Conservation (phyloP, 2,113 vertebrate species). For the Sander vitreus region DNA sequence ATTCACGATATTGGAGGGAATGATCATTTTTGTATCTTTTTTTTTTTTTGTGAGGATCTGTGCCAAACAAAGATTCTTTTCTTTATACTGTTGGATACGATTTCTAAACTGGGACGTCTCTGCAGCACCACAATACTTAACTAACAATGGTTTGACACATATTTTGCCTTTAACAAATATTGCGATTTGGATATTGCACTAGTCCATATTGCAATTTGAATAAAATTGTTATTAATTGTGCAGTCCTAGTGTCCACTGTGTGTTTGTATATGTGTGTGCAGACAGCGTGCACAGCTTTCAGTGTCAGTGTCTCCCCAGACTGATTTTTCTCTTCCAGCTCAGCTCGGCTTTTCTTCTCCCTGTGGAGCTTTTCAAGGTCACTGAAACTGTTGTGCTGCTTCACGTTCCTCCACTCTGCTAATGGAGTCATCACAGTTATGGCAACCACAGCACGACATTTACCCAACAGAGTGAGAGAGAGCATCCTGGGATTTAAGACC, state of each 20-base stretch:
- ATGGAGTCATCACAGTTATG: constrained; percentile 36
- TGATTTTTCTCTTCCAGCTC: constrained; percentile 19
- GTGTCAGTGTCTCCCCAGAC: not conserved
- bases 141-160: too few species aligned
- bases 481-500: constrained; percentile 31
- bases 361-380: constrained; percentile 67
- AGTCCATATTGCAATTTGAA: too few species aligned
- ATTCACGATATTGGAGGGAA: too few species aligned
- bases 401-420: constrained; percentile 9
- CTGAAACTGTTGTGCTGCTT: constrained; percentile 11
- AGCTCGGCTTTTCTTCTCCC: constrained; percentile 37
- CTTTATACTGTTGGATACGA: too few species aligned
- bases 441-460: constrained; percentile 35
- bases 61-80: too few species aligned
- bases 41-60: too few species aligned
- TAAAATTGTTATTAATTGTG: too few species aligned
- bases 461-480: constrained; percentile 19
- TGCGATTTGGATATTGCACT: too few species aligned
- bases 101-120: too few species aligned
- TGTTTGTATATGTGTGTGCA: not conserved
- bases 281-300: constrained; percentile 1
- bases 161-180: too few species aligned
- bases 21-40: too few species aligned
- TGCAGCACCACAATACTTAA: too few species aligned
- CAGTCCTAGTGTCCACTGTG: not conserved